Evolutionary conservation across 2,113 vertebrate species (phyloP).

Genomic region (Misgurnus anguillicaudatus): DNA sequence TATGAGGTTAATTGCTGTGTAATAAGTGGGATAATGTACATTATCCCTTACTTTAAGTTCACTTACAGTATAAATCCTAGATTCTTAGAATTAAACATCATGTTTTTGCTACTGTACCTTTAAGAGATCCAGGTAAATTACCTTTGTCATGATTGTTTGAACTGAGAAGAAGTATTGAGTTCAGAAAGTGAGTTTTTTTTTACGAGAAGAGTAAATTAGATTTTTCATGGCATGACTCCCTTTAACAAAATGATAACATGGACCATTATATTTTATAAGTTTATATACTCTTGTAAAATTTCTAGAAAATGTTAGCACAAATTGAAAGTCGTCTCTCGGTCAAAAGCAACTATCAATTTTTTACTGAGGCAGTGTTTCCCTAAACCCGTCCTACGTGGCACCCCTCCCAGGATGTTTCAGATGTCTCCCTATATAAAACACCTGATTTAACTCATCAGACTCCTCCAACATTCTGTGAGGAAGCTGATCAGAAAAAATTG

Average conservation of each 20-base stretch:
- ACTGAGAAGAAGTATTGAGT: neutral
- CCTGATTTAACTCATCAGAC: too few relatives aligned
- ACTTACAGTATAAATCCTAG: too few relatives aligned
- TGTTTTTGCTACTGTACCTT: neutral
- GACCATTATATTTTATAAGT: neutral
- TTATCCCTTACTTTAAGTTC: too few relatives aligned
- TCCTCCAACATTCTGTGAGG: too few relatives aligned
- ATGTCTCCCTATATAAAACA: too few relatives aligned
- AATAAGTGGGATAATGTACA: too few relatives aligned
- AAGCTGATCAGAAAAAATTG: too few relatives aligned
- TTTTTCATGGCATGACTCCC: neutral
- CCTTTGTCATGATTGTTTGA: neutral
- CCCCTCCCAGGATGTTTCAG: too few relatives aligned
- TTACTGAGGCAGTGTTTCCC: too few relatives aligned
- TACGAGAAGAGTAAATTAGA: neutral
- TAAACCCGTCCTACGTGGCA: too few relatives aligned
- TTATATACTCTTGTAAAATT: neutral
- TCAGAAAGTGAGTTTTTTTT: neutral
- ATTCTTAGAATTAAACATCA: neutral
- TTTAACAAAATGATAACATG: neutral
- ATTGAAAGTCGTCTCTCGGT: neutral
- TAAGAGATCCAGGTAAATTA: neutral
- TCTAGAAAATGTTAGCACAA: neutral
- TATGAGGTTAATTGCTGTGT: too few relatives aligned
- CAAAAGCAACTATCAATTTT: neutral